A percentile compares a stretch with the other conserved stretches of the same genome.
Evolutionary conservation across 2,888 invertebrate species (phyloP).

Genomic region (Eilema griseolum): DNA sequence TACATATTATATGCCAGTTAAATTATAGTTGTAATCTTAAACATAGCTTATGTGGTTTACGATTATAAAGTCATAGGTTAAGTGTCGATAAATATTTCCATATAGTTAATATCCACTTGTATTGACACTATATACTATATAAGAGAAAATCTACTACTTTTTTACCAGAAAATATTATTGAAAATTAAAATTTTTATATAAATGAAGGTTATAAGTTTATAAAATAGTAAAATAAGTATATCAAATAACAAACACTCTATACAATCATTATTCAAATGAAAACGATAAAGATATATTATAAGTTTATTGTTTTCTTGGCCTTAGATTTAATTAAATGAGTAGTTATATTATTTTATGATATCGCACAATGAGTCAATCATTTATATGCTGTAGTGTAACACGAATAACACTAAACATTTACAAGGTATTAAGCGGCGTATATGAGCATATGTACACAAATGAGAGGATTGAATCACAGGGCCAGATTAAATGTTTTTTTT

Average conservation of each 20-base stretch:
- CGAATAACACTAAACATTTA: not conserved
- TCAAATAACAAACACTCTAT: constrained; percentile 9
- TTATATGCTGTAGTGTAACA: not conserved
- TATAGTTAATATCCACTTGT: not conserved
- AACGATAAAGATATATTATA: constrained; percentile 12
- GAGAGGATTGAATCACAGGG: not conserved
- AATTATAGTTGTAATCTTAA: not conserved
- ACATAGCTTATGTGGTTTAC: not conserved
- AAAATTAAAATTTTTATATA: not conserved
- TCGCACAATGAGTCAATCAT: not conserved
- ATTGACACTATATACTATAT: not conserved
- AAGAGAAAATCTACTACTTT: not conserved
- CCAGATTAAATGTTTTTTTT: too few species aligned
- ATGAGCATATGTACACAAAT: not conserved
- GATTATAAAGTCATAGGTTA: not conserved
- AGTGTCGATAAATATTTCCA: not conserved
- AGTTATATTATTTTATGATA: constrained; percentile 15
- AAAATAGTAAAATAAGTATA: not conserved
- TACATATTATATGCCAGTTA: not conserved
- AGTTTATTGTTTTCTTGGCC: constrained; percentile 11
- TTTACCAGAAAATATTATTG: not conserved
- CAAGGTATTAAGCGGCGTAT: not conserved
- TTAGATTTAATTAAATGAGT: constrained; percentile 19
- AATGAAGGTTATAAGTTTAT: not conserved
- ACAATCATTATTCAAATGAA: constrained; percentile 13